Percentiles rank a stretch among this genome's conserved stretches.
These are phyloP conservation scores for Scaptomyza polygonia DNA, from an alignment of 2,888 invertebrate species.

Conservation along the genomic window DNA sequence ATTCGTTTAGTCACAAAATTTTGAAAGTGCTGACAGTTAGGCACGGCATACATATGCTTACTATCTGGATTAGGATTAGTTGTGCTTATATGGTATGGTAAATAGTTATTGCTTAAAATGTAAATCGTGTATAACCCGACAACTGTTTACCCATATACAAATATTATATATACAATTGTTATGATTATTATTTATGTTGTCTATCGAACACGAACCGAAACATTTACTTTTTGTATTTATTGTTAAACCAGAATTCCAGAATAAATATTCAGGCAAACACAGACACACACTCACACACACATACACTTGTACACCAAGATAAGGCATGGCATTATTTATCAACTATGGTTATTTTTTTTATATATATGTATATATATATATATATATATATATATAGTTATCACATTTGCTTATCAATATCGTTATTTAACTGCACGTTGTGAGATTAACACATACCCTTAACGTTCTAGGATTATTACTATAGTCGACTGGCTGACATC, in stretches of 20 bases:
- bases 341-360: not conserved
- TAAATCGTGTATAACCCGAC: constrained; percentile 7
- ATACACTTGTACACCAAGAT: constrained; percentile 2
- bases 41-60: constrained; percentile 62
- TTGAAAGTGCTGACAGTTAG: constrained; percentile 49
- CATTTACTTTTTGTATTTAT: not conserved
- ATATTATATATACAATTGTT: constrained; percentile 21
- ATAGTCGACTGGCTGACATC: constrained; percentile 98
- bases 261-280: constrained; percentile 18
- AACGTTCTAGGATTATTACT: constrained; percentile 95
- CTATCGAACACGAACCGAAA: not conserved
- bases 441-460: constrained; percentile 88
- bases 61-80: constrained; percentile 46
- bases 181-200: constrained; percentile 5
- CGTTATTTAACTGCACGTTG: constrained; percentile 57
- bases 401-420: constrained; percentile 27
- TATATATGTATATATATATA: constrained; percentile 16
- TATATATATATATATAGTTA: constrained; percentile 33
- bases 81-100: constrained; percentile 16
- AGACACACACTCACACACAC: not conserved
- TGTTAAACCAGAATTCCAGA: constrained; percentile 20
- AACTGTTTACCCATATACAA: constrained; percentile 24
- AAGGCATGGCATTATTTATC: constrained; percentile 23
- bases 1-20: constrained; percentile 49
- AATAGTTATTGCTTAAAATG: constrained; percentile 26